Evolutionary conservation across 2,113 vertebrate species (phyloP).

Genomic region (Gallinago jamesoni): DNA sequence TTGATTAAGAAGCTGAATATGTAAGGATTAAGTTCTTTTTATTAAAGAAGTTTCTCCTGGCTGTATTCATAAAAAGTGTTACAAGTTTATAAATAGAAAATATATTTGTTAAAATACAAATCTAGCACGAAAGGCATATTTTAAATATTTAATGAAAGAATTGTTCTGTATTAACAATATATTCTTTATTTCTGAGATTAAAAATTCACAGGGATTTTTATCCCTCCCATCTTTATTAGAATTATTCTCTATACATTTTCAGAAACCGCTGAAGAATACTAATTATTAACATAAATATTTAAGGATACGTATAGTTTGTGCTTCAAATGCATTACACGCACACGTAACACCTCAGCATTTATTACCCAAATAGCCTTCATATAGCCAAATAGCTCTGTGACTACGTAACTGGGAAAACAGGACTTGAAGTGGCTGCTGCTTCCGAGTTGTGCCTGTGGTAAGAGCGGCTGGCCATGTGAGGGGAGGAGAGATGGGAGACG

Average conservation of each 20-base stretch:
- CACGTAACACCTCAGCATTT: not conserved
- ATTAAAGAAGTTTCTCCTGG: not conserved
- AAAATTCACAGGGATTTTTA: constrained; percentile 17
- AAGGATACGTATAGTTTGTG: not conserved
- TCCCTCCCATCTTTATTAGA: not conserved
- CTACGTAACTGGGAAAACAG: not conserved
- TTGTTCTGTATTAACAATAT: not conserved
- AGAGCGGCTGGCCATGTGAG: accelerated
- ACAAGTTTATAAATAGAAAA: not conserved
- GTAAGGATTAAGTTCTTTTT: not conserved
- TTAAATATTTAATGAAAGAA: constrained; percentile 65
- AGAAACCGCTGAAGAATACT: not conserved
- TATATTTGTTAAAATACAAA: not conserved
- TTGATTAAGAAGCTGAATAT: constrained; percentile 27
- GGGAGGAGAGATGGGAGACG: not conserved
- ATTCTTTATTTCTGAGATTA: constrained; percentile 41
- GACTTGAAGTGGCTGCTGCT: not conserved
- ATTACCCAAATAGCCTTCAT: not conserved
- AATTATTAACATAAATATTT: not conserved
- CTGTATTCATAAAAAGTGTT: not conserved
- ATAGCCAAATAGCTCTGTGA: not conserved
- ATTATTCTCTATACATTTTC: not conserved
- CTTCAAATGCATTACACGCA: not conserved
- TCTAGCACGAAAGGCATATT: not conserved
- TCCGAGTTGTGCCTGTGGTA: too few relatives aligned